phyloP scores from a whole-genome alignment of 1,140 invertebrate genomes.

The Nephila pilipes region DNA sequence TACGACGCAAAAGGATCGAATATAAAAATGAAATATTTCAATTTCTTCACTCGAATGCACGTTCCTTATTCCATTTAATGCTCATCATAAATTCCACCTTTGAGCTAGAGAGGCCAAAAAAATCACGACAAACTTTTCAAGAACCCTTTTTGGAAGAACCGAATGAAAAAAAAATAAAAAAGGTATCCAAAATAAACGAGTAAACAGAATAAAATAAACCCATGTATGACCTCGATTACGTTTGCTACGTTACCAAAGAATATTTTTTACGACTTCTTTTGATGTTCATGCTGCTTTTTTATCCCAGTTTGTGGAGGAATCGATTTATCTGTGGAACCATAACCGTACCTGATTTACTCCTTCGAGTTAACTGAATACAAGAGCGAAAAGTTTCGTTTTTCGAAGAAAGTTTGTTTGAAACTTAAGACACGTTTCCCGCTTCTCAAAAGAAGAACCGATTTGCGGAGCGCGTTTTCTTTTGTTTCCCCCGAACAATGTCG shows the following conservation, averaged over 20 bases:
- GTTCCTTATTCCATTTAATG: not conserved
- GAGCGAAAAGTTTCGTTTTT: not conserved
- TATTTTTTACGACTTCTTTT: not conserved
- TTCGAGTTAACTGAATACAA: not conserved
- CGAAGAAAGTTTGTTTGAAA: not conserved
- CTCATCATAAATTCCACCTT: not conserved
- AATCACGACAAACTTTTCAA: not conserved
- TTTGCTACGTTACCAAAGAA: not conserved
- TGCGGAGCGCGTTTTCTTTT: not conserved
- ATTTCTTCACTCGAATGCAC: not conserved
- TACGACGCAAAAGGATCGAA: not conserved
- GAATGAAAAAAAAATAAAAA: not conserved
- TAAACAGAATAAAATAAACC: not conserved
- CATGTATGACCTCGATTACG: not conserved
- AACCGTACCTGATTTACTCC: not conserved
- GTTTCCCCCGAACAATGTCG: not conserved
- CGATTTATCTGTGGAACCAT: slow-evolving; percentile 1
- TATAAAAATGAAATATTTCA: not conserved
- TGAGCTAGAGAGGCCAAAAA: not conserved
- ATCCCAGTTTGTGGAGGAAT: not conserved
- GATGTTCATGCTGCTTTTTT: not conserved
- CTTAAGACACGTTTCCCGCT: slow-evolving; percentile 4
- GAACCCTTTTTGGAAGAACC: not conserved
- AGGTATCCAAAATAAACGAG: not conserved
- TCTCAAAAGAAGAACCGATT: not conserved